A percentile compares a stretch with the other conserved stretches of the same genome.
These are phyloP conservation scores for Argya squamiceps DNA, from an alignment of 2,797 vertebrate genomes.

Conservation along the genomic window DNA sequence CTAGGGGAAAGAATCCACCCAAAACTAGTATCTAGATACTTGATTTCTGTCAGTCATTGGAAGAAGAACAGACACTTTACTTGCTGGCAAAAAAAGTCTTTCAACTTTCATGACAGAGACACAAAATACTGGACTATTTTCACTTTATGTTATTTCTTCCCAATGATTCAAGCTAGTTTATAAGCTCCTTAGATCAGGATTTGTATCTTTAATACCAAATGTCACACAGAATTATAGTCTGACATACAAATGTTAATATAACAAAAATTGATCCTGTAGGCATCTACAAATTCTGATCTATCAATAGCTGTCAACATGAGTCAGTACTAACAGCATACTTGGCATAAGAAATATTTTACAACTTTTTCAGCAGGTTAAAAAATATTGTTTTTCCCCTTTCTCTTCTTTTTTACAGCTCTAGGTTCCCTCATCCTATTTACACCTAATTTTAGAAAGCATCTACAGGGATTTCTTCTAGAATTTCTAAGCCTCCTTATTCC, in stretches of 20 bases:
- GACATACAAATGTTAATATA: not conserved
- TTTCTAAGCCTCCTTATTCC: not conserved
- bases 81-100: not conserved
- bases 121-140: not conserved
- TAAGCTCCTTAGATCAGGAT: not conserved
- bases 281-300: slow-evolving; percentile 10
- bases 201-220: not conserved
- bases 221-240: not conserved
- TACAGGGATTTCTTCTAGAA: not conserved
- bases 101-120: not conserved
- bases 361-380: not conserved
- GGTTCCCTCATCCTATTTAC: not conserved
- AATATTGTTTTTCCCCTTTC: not conserved
- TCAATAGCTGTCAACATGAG: not conserved
- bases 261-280: not conserved
- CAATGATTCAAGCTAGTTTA: not conserved
- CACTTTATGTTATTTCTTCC: not conserved
- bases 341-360: not conserved
- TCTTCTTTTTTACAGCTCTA: not conserved
- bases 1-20: not conserved
- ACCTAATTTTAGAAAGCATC: not conserved
- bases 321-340: not conserved
- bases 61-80: not conserved
- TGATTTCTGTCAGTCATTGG: not conserved
- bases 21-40: not conserved